Base-by-base conservation (phyloP, 2,888 invertebrate species). In the Drosophila sordidula region DNA sequence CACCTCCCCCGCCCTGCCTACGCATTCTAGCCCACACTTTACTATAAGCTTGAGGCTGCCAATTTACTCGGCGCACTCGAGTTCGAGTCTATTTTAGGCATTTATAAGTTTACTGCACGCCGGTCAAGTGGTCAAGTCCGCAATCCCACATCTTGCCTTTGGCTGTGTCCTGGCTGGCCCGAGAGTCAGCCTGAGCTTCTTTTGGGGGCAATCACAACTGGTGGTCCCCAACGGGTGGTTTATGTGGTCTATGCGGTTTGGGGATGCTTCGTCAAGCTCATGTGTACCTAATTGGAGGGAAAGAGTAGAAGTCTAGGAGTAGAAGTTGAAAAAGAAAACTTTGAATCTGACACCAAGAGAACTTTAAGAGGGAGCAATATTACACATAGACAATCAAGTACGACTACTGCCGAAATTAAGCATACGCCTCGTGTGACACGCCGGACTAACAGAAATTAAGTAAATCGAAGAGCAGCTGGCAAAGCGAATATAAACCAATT, bases 21-120 rank as follows among this genome's bases (percentile, higher is more conserved):
- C 38, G 34, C 16, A 3, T 32, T 14, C 34, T 6, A 0, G 11
- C 49, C 2, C 5, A 2, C 26, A 47, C 42, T 58, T 64, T 74
- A 67, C 68, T 59, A 68, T 52, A 41, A 42, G 56, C 42, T 46
- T 12, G 22, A n/a, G 46, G 18, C 58, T 11, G 18, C 36, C 36
- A 39, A 72, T 59, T 74, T 56, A 49, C 38, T 49, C 61, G n/a
- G 26, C 38, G 11, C 50, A 29, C 63, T 66, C 61, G 46, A 41
- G 51, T 58, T 67, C 22, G 50, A 51, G 72, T 78, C 81, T 82
- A 87, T 80, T 84, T 87, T 69, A 62, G 52, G 82, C 82, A 78
- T 69, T 84, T 78, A 80, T 78, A 80, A 70, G 62, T 84, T 82
- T 68, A 84, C 87, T 78, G 65, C 44, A 55, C 41, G 57, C 44